Evolutionary conservation across 2,113 vertebrate genomes (phyloP).

Genomic region (Lophius piscatorius): DNA sequence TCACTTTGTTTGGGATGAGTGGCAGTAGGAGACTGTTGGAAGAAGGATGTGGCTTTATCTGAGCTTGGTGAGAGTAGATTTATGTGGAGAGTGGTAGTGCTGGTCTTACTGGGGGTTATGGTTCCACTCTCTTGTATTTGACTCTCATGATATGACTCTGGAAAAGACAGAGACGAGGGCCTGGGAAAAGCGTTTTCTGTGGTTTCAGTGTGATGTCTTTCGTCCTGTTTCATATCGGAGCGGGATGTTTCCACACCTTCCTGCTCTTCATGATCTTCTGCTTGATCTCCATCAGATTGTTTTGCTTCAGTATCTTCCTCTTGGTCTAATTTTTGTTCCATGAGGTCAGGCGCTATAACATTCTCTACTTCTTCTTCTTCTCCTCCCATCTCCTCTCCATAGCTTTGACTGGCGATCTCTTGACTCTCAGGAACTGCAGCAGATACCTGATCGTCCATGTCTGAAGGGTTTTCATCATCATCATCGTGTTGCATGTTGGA

Average conservation of each 20-base stretch:
- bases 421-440: not conserved
- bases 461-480: not conserved
- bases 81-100: conserved; percentile 23
- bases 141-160: not conserved
- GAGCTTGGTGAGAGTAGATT: conserved; percentile 55
- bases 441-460: not conserved
- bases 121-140: conserved; percentile 6
- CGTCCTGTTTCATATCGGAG: not conserved
- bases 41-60: conserved; percentile 24
- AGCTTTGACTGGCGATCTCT: not conserved
- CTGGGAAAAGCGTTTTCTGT: not conserved
- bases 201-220: conserved; percentile 3
- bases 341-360: not conserved
- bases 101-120: conserved; percentile 28
- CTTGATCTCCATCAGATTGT: conserved; percentile 13
- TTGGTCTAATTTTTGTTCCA: not conserved
- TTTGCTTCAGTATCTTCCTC: not conserved
- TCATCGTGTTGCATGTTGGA: fast-evolving
- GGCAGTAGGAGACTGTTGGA: conserved; percentile 14
- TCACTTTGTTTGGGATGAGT: not conserved
- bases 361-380: conserved; percentile 9
- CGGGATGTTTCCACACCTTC: not conserved
- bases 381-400: conserved; percentile 8
- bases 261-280: not conserved
- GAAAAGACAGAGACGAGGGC: conserved; percentile 6